These are phyloP conservation scores for Cabera pusaria DNA, from an alignment of 2,888 invertebrate species.

Conservation along the genomic window DNA sequence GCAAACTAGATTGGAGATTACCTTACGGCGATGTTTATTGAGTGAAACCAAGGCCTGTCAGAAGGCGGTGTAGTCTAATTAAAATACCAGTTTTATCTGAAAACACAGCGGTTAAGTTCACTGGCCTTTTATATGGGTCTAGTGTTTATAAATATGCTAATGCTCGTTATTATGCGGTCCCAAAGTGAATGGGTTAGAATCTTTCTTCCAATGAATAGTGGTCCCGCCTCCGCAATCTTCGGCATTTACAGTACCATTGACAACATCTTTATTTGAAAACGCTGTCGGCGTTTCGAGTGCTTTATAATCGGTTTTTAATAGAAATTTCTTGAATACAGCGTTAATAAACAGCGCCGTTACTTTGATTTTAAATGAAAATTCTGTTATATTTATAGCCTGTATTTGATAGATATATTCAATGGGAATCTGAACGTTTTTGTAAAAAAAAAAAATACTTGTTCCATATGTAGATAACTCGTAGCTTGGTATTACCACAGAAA, in stretches of 20 bases:
- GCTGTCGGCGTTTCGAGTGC: constrained; percentile 21
- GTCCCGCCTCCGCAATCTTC: constrained; percentile 40
- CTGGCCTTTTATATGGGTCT: constrained; percentile 38
- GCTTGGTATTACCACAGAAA: too few species aligned
- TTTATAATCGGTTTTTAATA: not conserved
- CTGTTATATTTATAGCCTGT: too few species aligned
- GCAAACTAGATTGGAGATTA: constrained; percentile 25
- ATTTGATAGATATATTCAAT: constrained; percentile 2
- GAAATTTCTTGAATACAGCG: too few species aligned
- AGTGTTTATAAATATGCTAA: constrained; percentile 46
- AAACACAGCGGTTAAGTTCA: constrained; percentile 32
- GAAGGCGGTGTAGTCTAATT: constrained; percentile 21
- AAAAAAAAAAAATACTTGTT: too few species aligned
- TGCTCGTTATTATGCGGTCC: constrained; percentile 35
- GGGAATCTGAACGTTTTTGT: too few species aligned
- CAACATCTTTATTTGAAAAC: constrained; percentile 15
- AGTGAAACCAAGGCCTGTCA: constrained; percentile 7
- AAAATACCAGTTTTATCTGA: constrained; percentile 22
- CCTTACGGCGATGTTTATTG: constrained; percentile 20
- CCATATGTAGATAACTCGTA: too few species aligned
- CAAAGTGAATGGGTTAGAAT: constrained; percentile 39
- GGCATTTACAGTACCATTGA: constrained; percentile 28
- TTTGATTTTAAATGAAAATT: too few species aligned
- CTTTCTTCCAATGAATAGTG: constrained; percentile 43
- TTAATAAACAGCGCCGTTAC: too few species aligned